Percentiles rank a stretch among this genome's conserved stretches.
These are phyloP conservation scores for Microctenopoma lineatum DNA, from an alignment of 2,797 vertebrate species.

Conservation along the genomic window DNA sequence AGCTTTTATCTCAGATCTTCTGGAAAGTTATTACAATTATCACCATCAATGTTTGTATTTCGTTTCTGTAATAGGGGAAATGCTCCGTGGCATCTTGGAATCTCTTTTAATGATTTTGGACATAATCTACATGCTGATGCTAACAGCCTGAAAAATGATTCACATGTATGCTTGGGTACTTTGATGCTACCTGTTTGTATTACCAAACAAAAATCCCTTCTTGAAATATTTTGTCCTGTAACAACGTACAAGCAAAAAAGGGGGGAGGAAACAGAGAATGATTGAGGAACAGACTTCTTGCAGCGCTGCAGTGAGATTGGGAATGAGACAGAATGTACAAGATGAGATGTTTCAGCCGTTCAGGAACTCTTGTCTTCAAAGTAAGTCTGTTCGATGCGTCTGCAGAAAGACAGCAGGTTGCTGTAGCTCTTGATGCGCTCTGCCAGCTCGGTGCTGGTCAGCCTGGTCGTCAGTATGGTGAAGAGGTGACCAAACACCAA, in stretches of 20 bases:
- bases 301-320: slow-evolving; percentile 7
- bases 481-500: slow-evolving; percentile 98
- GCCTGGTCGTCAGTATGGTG: slow-evolving; percentile 94
- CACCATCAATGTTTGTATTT: not conserved
- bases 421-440: slow-evolving; percentile 93
- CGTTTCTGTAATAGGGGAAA: not conserved
- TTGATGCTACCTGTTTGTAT: not conserved
- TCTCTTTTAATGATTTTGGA: no score
- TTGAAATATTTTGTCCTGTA: slow-evolving; percentile 17
- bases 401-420: slow-evolving; percentile 94
- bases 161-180: not conserved
- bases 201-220: not conserved
- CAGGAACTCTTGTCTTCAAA: slow-evolving; percentile 86
- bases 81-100: not conserved
- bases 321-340: slow-evolving; percentile 60
- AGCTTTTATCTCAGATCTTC: not conserved
- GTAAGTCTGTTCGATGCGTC: slow-evolving; percentile 94
- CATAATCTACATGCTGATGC: not conserved
- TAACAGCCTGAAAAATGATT: not conserved
- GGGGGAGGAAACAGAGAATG: not conserved
- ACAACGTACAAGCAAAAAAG: slow-evolving; percentile 32
- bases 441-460: slow-evolving; percentile 91
- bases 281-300: not conserved
- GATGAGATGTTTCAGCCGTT: slow-evolving; percentile 26
- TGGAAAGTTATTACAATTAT: not conserved